Conservation (phyloP, 2,113 vertebrate genomes). For the Pelodiscus sinensis region DNA sequence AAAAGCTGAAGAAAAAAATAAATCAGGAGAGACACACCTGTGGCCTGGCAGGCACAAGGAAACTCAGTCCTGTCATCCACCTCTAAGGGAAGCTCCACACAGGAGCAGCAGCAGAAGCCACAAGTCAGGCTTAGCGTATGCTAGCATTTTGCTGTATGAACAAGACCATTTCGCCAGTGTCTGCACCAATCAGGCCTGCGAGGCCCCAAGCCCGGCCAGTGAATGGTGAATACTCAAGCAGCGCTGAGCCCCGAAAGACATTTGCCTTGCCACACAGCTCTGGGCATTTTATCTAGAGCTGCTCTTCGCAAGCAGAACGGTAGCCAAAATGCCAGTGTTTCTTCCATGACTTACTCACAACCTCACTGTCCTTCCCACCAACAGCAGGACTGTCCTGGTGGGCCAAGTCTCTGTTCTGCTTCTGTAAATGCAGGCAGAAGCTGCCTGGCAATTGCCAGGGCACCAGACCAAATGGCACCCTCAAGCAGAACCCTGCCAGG, state of each 20-base stretch:
- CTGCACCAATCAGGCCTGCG: background rate
- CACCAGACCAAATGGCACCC: background rate
- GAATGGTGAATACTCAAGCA: too few relatives aligned
- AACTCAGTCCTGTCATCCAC: fast-evolving
- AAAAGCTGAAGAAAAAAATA: too few relatives aligned
- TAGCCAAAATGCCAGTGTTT: background rate
- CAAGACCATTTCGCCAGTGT: background rate
- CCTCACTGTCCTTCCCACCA: background rate
- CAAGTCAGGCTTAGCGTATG: background rate
- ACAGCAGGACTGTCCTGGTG: background rate
- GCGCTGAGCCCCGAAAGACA: too few relatives aligned
- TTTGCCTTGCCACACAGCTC: too few relatives aligned
- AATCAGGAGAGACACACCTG: background rate
- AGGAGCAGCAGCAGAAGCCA: background rate
- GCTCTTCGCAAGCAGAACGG: background rate
- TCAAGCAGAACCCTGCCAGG: background rate
- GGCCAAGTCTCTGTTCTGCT: too few relatives aligned
- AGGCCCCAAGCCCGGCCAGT: too few relatives aligned
- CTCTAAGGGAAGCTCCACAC: background rate
- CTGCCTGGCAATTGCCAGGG: background rate
- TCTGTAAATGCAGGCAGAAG: too few relatives aligned
- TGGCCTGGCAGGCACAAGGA: fast-evolving
- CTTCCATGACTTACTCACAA: background rate
- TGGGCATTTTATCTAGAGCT: background rate
- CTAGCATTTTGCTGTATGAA: background rate